phyloP scores from a whole-genome alignment of 2,888 invertebrate genomes.

The Hydraecia micacea region DNA sequence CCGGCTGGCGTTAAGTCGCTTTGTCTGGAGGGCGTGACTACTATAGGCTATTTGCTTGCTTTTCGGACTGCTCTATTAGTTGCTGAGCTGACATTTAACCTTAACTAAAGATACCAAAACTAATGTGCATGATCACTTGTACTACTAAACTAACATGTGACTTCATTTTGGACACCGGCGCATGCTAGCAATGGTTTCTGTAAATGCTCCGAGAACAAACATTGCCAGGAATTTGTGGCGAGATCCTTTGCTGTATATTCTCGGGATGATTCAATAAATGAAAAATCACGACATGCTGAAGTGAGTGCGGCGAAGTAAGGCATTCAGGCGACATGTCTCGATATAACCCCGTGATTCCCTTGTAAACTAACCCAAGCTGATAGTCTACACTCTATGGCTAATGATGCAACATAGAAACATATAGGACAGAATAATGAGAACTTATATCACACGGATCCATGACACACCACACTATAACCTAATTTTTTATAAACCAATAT shows the following conservation, averaged over 20 bases:
- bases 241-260: conserved; percentile 17
- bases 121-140: conserved; percentile 29
- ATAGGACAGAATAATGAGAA: conserved; percentile 62
- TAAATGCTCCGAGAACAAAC: conserved; percentile 27
- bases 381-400: conserved; percentile 35
- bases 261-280: conserved; percentile 14
- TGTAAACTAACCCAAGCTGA: conserved; percentile 34
- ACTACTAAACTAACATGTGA: conserved; percentile 18
- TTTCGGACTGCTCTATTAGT: conserved; percentile 20
- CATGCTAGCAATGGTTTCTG: conserved; percentile 28
- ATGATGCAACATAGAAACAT: conserved; percentile 50
- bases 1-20: background rate
- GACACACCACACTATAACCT: conserved; percentile 76
- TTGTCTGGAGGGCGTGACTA: conserved; percentile 4
- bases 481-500: conserved; percentile 82
- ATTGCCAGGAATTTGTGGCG: background rate
- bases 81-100: conserved; percentile 24
- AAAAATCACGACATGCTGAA: conserved; percentile 26
- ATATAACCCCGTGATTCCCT: conserved; percentile 32
- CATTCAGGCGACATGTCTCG: conserved; percentile 28
- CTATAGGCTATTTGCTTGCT: conserved; percentile 11
- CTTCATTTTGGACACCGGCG: conserved; percentile 27
- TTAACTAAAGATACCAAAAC: conserved; percentile 19
- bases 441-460: conserved; percentile 67
- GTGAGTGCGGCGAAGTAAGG: conserved; percentile 30